A percentile compares a stretch with the other conserved stretches of the same genome.
Evolutionary conservation across 1,140 invertebrate species (phyloP).

Genomic region (Drosophila carrolli): DNA sequence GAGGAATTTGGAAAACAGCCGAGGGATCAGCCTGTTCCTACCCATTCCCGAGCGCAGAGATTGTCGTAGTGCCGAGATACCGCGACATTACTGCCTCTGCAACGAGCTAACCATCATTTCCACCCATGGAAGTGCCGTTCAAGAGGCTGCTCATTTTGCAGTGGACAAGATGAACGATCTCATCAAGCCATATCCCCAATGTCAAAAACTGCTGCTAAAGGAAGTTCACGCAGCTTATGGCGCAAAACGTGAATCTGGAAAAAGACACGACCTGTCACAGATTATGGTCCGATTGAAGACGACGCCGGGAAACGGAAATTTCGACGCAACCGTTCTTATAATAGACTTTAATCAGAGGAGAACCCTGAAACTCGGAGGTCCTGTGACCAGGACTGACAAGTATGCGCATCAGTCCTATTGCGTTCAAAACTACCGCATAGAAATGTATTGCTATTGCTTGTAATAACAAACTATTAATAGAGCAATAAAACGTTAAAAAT

Average conservation of each 20-base stretch:
- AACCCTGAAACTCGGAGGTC: slow-evolving; percentile 21
- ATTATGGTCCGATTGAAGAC: slow-evolving; percentile 36
- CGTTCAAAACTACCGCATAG: slow-evolving; percentile 31
- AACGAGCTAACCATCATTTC: background rate
- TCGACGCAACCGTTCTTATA: slow-evolving; percentile 30
- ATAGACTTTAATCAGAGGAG: background rate
- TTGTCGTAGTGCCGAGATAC: slow-evolving; percentile 87
- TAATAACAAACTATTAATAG: background rate
- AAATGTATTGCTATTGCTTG: slow-evolving; percentile 73
- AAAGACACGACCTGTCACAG: background rate
- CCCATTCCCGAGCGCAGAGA: slow-evolving; percentile 89
- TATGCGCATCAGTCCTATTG: slow-evolving; percentile 48
- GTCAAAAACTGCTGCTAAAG: slow-evolving; percentile 8
- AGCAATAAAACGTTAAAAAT: no score
- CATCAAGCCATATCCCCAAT: slow-evolving; percentile 13
- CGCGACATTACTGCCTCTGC: slow-evolving; percentile 38
- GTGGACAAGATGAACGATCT: slow-evolving; percentile 39
- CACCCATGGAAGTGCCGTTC: background rate
- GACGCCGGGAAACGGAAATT: slow-evolving; percentile 22
- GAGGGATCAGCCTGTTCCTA: slow-evolving; percentile 91
- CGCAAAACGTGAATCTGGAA: background rate
- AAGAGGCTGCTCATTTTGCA: slow-evolving; percentile 25
- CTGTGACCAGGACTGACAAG: slow-evolving; percentile 30
- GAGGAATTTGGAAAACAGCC: slow-evolving; percentile 36
- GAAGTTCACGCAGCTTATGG: slow-evolving; percentile 85